Evolutionary conservation across 2,113 vertebrate species (phyloP).

Genomic region (Platichthys flesus): DNA sequence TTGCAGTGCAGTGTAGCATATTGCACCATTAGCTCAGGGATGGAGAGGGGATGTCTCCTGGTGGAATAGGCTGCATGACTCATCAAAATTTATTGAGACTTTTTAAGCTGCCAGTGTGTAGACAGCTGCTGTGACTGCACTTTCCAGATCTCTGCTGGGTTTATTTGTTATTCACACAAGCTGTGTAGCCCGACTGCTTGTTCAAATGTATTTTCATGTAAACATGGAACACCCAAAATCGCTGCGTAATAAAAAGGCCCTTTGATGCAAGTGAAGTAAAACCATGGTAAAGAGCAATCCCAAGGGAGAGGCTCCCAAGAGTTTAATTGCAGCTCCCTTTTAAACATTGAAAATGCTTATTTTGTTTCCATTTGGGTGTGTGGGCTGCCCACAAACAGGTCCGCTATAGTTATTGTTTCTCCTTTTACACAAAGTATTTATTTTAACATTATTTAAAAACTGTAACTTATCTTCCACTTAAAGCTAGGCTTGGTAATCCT

Average conservation of each 20-base stretch:
- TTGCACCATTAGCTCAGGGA: constrained; percentile 45
- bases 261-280: constrained; percentile 22
- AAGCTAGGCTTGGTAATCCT: too few relatives aligned
- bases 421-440: neutral
- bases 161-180: constrained; percentile 49
- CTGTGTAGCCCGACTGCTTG: constrained; percentile 28
- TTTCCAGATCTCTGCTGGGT: constrained; percentile 41
- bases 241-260: neutral
- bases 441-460: constrained; percentile 1
- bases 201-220: constrained; percentile 40
- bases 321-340: constrained; percentile 4
- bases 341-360: constrained; percentile 14
- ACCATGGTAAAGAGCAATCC: neutral
- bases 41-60: constrained; percentile 27
- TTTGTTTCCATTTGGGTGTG: constrained; percentile 22
- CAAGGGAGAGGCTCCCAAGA: neutral
- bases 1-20: constrained; percentile 39
- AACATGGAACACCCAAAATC: constrained; percentile 8
- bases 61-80: constrained; percentile 51
- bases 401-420: neutral
- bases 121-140: constrained; percentile 58
- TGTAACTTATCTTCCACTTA: neutral
- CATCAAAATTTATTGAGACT: constrained; percentile 63
- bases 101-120: constrained; percentile 47
- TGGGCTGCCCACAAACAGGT: neutral